These are phyloP conservation scores for Cheiracanthium punctorium DNA, from an alignment of 2,888 invertebrate species.

Conservation along the genomic window DNA sequence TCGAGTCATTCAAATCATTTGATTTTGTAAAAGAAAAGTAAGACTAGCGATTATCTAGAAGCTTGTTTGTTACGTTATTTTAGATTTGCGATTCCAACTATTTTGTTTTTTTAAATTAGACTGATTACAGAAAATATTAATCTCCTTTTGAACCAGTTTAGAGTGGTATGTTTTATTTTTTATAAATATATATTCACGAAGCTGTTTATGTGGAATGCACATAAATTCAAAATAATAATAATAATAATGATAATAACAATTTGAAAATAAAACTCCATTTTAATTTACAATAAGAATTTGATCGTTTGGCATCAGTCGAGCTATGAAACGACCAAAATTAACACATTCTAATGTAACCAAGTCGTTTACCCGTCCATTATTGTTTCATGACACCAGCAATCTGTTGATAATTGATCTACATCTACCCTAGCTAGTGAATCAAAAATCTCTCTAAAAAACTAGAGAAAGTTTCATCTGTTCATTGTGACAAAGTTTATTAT, in stretches of 20 bases:
- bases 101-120: too few relatives aligned
- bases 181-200: neutral
- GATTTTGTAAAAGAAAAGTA: too few relatives aligned
- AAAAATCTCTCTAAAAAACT: slow-evolving; percentile 68
- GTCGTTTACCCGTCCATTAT: slow-evolving; percentile 31
- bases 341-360: slow-evolving; percentile 20
- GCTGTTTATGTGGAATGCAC: neutral
- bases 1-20: too few relatives aligned
- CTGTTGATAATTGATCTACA: slow-evolving; percentile 48
- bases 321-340: slow-evolving; percentile 20
- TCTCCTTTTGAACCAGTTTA: too few relatives aligned
- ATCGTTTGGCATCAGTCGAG: slow-evolving; percentile 13
- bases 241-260: neutral
- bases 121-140: too few relatives aligned
- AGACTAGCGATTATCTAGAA: too few relatives aligned
- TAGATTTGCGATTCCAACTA: too few relatives aligned
- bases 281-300: neutral
- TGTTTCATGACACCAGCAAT: slow-evolving; percentile 32
- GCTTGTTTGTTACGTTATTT: too few relatives aligned
- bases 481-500: slow-evolving; percentile 55
- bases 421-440: slow-evolving; percentile 66
- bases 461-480: slow-evolving; percentile 64
- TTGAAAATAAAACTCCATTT: neutral
- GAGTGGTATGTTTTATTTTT: neutral
- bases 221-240: too few relatives aligned